These are phyloP conservation scores for Pseudorhiza aurosa DNA, from an alignment of 30 jellyfish, hydroid and myxozoan genomes.

Conservation along the genomic window DNA sequence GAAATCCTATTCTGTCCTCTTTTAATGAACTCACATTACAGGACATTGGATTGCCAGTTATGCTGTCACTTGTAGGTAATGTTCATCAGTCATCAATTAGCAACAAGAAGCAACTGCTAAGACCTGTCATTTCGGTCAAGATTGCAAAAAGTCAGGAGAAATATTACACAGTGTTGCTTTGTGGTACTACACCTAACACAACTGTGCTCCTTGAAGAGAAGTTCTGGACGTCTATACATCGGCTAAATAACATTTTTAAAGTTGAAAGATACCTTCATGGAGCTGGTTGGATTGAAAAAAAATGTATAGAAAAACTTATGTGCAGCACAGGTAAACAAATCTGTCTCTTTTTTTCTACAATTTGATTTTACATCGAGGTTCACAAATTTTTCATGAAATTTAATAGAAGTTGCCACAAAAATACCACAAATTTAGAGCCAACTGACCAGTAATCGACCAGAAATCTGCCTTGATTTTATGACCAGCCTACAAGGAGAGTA, in stretches of 20 bases:
- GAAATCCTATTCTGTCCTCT: slow-evolving; percentile 35
- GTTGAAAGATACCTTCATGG: slow-evolving; percentile 18
- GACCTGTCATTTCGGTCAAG: slow-evolving; percentile 15
- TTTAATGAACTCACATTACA: slow-evolving; percentile 1
- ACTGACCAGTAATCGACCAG: no score
- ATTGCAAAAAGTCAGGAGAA: background rate
- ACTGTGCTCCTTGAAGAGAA: slow-evolving; percentile 25
- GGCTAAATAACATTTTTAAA: slow-evolving; percentile 24
- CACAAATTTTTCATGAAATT: no score
- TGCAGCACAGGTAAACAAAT: slow-evolving; percentile 8
- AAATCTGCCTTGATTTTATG: no score
- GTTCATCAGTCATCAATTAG: background rate
- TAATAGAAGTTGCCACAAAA: no score
- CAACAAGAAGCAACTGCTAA: background rate
- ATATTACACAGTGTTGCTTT: slow-evolving; percentile 11
- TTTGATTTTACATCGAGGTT: no score
- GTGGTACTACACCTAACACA: slow-evolving; percentile 28
- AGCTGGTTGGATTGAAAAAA: slow-evolving; percentile 22
- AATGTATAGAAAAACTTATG: slow-evolving; percentile 15
- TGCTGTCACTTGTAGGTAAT: background rate
- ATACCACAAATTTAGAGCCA: no score
- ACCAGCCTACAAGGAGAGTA: no score
- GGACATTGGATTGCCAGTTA: slow-evolving; percentile 27
- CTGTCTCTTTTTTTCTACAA: no score
- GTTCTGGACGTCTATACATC: slow-evolving; percentile 15